Evolutionary conservation across 2,797 vertebrate species (phyloP), one percentile per base, ranked within the genome.

Genomic region (Sebastes baramenuke): DNA sequence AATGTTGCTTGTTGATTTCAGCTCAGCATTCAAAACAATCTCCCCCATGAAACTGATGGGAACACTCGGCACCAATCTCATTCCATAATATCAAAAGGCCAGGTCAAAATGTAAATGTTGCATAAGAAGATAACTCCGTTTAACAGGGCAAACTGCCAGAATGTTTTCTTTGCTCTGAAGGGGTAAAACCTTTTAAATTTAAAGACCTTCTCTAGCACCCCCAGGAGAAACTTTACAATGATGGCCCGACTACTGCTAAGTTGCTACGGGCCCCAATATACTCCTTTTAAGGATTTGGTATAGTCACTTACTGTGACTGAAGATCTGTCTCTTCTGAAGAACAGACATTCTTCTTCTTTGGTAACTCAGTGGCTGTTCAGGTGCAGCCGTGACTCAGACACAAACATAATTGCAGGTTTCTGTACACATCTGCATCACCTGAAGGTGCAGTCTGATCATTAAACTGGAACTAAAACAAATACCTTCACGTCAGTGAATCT

Each of bases 331-430:
- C 46, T 20, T 52, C 34, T 3, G 16, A 64, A 59, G 16, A 25
- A 59, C 32, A 67, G 18, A 67, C 46, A 30, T n/a, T 54, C 20
- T 7, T 67, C 2, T 30, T 25, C 66, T 73, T 82, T 74, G 27
- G 58, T 42, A 52, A 38, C 67, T 62, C n/a, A 10, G 8, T 59
- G 59, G 12, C 54, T 61, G 49, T 42, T 75, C 58, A 82, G 70
- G 72, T 79, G 80, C 29, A 73, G 70, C 34, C 68, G 20, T 87
- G 86, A 88, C 72, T 88, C 80, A 86, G 67, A 76, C 46, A 59
- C 49, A 69, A 56, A 77, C 24, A 62, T 75, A 77, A 87, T 74
- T 74, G 27, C 22, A 60, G 77, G 72, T 54, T 67, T 70, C 4
- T 54, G 14, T 38, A 14, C 27, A 52, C 30, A 58, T 49, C 27